Evolutionary conservation across 1,140 invertebrate genomes (phyloP).

Genomic region (Nylanderia fulva): DNA sequence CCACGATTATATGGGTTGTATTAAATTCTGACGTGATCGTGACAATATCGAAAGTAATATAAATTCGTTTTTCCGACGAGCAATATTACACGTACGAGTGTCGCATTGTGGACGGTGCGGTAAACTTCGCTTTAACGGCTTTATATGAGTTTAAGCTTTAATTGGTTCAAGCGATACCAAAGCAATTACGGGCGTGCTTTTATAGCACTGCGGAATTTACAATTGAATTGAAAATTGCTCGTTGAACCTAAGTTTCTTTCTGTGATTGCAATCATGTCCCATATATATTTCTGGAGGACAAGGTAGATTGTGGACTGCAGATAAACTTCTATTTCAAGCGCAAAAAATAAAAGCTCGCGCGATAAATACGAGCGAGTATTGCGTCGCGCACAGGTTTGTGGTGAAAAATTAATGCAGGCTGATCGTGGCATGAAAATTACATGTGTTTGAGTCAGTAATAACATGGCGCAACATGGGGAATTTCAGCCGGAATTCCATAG

Average conservation of each 20-base stretch:
- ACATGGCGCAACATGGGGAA: neutral
- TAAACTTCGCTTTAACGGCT: slow-evolving; percentile 47
- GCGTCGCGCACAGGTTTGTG: neutral
- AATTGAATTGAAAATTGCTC: slow-evolving; percentile 50
- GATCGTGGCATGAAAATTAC: slow-evolving; percentile 16
- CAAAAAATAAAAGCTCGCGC: slow-evolving; percentile 34
- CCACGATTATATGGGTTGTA: neutral
- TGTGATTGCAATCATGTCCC: slow-evolving; percentile 32
- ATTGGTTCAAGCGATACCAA: slow-evolving; percentile 53
- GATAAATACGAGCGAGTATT: slow-evolving; percentile 14
- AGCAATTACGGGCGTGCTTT: slow-evolving; percentile 48
- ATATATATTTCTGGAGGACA: slow-evolving; percentile 2
- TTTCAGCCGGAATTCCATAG: neutral
- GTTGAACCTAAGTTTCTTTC: slow-evolving; percentile 45
- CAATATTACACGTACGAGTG: slow-evolving; percentile 32
- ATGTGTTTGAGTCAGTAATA: slow-evolving; percentile 19
- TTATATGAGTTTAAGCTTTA: slow-evolving; percentile 58
- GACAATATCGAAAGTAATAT: slow-evolving; percentile 19
- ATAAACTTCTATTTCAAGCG: slow-evolving; percentile 29
- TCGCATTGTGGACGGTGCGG: slow-evolving; percentile 14
- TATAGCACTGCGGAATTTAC: slow-evolving; percentile 41
- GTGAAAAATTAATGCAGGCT: slow-evolving; percentile 41
- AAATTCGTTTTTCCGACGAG: slow-evolving; percentile 26
- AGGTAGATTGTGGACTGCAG: slow-evolving; percentile 22
- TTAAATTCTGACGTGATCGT: neutral